Evolutionary conservation across 2,888 invertebrate genomes (phyloP), one percentile per base, ranked within the genome.

Genomic region (Petrolisthes manimaculis): DNA sequence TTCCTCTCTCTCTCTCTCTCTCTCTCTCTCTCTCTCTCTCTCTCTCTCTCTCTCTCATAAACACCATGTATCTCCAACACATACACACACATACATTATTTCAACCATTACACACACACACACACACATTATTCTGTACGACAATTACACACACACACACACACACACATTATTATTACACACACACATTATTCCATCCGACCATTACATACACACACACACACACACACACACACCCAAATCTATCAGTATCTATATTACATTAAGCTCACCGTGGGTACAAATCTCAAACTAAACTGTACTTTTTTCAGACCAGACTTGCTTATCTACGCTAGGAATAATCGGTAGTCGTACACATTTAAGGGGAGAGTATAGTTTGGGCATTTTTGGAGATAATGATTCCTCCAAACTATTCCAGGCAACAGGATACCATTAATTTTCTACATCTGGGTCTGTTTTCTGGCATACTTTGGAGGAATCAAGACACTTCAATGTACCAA

Each of bases 21-120:
- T 74, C 74, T 74, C 74, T 74, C 74, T 74, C 74, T 74, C 74
- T 74, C 74, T 74, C 74, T 74, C 24, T 74, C 74, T 74, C 74
- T 74, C 74, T 74, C 74, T 74, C 74, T 21, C 24, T 18, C 74
- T 74, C n/a, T 21, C 74, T 18, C 74, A 18, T 12, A 74, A 21
- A 21, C 21, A 75, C 24, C 75, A 4, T 14, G 37, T 4, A 12
- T 24, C 1, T 14, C 69, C 67, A 53, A 51, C 55, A 54, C 21
- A n/a, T 9, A 54, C 24, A 55, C 54, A 80, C n/a, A 80, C 9
- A 61, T 21, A 80, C 8, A 18, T 18, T 55, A 12, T 18, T 12
- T 9, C 14, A 54, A 78, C 53, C 9, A 78, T n/a, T 78, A 54
- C 24, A 55, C 24, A 61, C 56, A 80, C 12, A 54, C 56, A 82